Base-by-base conservation (phyloP, 1,140 invertebrate genomes). In the Aphelenchoides fujianensis region DNA sequence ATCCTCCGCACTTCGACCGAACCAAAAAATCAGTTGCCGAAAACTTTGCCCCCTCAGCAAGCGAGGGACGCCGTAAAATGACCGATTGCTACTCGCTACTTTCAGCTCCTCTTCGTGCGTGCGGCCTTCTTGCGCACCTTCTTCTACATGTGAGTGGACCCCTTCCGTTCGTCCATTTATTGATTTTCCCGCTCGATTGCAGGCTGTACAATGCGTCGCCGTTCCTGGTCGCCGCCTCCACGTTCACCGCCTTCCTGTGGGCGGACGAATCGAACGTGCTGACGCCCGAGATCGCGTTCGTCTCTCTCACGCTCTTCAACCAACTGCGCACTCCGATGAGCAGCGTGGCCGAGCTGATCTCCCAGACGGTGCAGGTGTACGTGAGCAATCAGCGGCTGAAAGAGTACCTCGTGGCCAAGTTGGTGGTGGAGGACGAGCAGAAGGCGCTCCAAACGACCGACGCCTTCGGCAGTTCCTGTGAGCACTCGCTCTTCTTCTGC, bases 221-320 rank as follows among this genome's bases (percentile, higher is more conserved):
- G 34, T 82, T 82, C 53, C 52, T 82, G 48, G 94, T 97, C 16
- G 86, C 87, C 7, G 87, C 97, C 85, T 92, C 92, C 70, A 92
- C 93, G 79, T 98, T 97, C 86, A 91, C 91, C 78, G 92, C 92
- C 70, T 95, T 90, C 87, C 91, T 95, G 78, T 86, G 94, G 84
- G 69, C 82, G 2, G 84, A 86, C 74, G 79, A 81, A 3, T 77
- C 81, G 19, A 90, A 92, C 84, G 88, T 92, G 69, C 87, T 98
- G 82, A 90, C 94, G 85, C 91, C 94, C 77, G 89, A 89, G 85
- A 94, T 89, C 82, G 95, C 92, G 19, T 84, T 84, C 62, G 84
- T 85, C 7, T 85, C 82, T 2, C 52, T 84, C 16, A 79, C 84
- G 0, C 59, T 84, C 2, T 84, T 84, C 72, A 84, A 84, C 64